Evolutionary conservation across 2,113 vertebrate genomes (phyloP), one percentile per base, ranked within the genome.

Genomic region (mouse (Mus musculus)): DNA sequence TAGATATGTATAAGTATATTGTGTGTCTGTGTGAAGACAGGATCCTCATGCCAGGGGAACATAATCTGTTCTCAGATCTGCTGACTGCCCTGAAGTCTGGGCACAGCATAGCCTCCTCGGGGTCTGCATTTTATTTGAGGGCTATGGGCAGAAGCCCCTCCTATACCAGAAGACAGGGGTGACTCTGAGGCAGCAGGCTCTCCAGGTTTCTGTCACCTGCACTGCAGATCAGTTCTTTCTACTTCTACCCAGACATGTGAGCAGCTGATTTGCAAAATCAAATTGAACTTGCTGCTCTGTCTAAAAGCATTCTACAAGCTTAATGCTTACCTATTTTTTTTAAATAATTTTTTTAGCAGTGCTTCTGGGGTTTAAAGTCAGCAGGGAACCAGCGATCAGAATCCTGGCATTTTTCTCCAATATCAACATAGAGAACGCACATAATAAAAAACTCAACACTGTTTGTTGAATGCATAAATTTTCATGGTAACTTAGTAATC

Each of bases 401-500:
- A 81, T 73, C 59, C 72, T 56, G 82, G 26, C 36, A 20, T 89
- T 87, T 93, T 96, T 72, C 59, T 19, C 84, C 86, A 71, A 4
- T 49, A 90, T 54, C 75, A 75, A 30, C 46, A 16, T 39, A 42
- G 56, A 54, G 65, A 61, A 59, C 30, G 1, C n/a, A 11, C 17
- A 14, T 85, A 89, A 89, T 72, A 19, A 72, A 56, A 95, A 94
- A 96, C 89, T 91, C 93, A 61, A 52, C 69, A 69, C 61, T 75
- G 0, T 94, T 95, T 89, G 80, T 84, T 61, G 85, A 96, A 72
- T 36, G 73, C 90, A 88, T 95, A 95, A 81, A 90, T 95, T 93
- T 92, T 95, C 92, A 78, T 33, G 24, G 90, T 84, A 95, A 90
- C 92, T 85, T 78, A 76, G 67, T 93, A 73, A 91, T 90, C 82